Evolutionary conservation across 2,888 invertebrate species (phyloP), one percentile per base, ranked within the genome.

Genomic region (Lepidonotus clava): DNA sequence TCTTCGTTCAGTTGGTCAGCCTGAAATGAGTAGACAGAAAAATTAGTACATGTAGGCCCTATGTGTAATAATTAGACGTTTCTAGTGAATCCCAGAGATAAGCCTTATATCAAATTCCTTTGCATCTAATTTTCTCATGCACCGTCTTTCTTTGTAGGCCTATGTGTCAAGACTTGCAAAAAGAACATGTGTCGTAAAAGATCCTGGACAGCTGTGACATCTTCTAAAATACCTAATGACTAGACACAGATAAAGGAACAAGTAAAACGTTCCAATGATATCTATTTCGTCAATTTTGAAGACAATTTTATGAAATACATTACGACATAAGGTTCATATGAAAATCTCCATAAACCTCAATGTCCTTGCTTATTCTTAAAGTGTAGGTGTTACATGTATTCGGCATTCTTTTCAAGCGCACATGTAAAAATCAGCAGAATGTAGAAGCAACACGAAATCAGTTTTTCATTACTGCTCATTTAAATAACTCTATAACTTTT

Each of bases 1-100:
- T 67, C 67, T 28, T 67, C 67, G n/a, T n/a, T 67, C 32, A 67
- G 28, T 67, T 67, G 67, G 32, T 67, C 67, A 28, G 67, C 67
- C 67, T 67, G 36, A 32, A 67, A 67, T 6, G n/a, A n/a, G 14
- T 18, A 67, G 28, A 67, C n/a, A 18, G 28, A n/a, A 4, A n/a
- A 2, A 18, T 53, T 53, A n/a, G 18, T 46, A 53, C 2, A n/a
- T 18, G n/a, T 53, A n/a, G 2, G 53, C n/a, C n/a, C 18, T n/a
- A 11, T 53, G 21, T n/a, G 53, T 18, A 18, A 53, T 53, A n/a
- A 5, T n/a, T n/a, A 53, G 2, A n/a, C n/a, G n/a, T 4, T n/a
- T 11, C 53, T 1, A 2, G 53, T n/a, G 2, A 53, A 1, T 8
- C 53, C n/a, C 18, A n/a, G 53, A 53, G 21, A n/a, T 53, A n/a